Evolutionary conservation across 2,113 vertebrate genomes (phyloP).

Genomic region (Prietella phreatophila): DNA sequence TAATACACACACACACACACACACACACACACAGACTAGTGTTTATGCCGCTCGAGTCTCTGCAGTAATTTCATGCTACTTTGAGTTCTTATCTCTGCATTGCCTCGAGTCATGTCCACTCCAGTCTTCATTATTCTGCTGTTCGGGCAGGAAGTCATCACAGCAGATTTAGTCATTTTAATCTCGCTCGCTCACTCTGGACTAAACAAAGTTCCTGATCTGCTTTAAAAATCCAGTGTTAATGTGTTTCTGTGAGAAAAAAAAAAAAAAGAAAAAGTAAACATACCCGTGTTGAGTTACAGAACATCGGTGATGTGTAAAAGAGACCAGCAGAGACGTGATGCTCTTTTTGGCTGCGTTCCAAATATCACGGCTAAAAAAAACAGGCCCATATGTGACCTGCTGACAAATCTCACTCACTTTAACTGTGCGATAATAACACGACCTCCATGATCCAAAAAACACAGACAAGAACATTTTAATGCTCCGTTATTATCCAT

Average conservation of each 20-base stretch:
- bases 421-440: background rate
- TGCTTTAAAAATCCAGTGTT: too few species aligned
- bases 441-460: background rate
- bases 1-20: background rate
- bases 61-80: constrained; percentile 37
- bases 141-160: constrained; percentile 79
- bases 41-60: background rate
- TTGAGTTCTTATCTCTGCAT: constrained; percentile 36
- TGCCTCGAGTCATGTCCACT: constrained; percentile 56
- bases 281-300: background rate
- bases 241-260: background rate
- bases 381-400: background rate
- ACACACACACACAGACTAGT: background rate
- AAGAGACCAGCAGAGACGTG: background rate
- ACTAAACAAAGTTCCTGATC: too few species aligned
- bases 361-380: background rate
- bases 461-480: background rate
- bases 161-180: constrained; percentile 66
- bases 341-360: background rate
- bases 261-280: background rate
- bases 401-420: background rate
- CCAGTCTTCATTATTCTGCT: constrained; percentile 70
- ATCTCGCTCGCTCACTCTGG: too few species aligned
- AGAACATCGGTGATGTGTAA: background rate
- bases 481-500: background rate